phyloP scores from a whole-genome alignment of 2,113 vertebrate species.

The Ceratotherium simum region DNA sequence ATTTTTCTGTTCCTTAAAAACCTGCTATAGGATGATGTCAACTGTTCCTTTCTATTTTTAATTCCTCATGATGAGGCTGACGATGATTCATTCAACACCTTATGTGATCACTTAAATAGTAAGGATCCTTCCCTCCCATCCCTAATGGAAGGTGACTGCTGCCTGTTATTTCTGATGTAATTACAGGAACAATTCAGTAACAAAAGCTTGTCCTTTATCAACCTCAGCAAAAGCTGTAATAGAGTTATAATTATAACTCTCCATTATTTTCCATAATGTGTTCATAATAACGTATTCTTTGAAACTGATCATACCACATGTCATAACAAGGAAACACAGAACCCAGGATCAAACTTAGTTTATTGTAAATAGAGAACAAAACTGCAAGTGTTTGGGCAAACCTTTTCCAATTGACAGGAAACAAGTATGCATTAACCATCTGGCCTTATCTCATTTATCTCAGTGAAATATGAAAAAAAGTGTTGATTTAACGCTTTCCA shows the following conservation, averaged over 20 bases:
- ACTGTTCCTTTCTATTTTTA: conserved; percentile 76
- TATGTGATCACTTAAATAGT: conserved; percentile 65
- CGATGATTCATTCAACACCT: conserved; percentile 72
- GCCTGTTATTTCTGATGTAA: conserved; percentile 73
- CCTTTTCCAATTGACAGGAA: conserved; percentile 60
- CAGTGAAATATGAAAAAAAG: conserved; percentile 62
- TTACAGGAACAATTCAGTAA: conserved; percentile 62
- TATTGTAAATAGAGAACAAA: conserved; percentile 83
- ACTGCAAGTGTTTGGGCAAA: conserved; percentile 70
- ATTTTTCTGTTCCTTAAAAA: conserved; percentile 70
- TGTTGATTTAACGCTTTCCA: background rate
- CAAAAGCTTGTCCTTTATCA: conserved; percentile 65
- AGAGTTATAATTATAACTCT: conserved; percentile 61
- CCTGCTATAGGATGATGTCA: conserved; percentile 74
- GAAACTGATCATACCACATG: conserved; percentile 54
- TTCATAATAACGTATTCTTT: conserved; percentile 32
- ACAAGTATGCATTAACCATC: conserved; percentile 68
- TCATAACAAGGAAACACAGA: conserved; percentile 69
- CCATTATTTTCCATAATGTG: conserved; percentile 49
- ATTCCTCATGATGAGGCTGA: conserved; percentile 55
- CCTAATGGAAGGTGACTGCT: conserved; percentile 74
- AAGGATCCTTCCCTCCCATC: conserved; percentile 60
- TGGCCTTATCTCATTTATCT: conserved; percentile 73
- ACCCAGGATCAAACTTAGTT: conserved; percentile 70
- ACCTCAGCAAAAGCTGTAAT: conserved; percentile 24